Evolutionary conservation across 2,113 vertebrate genomes (phyloP), one percentile per base, ranked within the genome.

Genomic region (Shinisaurus crocodilurus): DNA sequence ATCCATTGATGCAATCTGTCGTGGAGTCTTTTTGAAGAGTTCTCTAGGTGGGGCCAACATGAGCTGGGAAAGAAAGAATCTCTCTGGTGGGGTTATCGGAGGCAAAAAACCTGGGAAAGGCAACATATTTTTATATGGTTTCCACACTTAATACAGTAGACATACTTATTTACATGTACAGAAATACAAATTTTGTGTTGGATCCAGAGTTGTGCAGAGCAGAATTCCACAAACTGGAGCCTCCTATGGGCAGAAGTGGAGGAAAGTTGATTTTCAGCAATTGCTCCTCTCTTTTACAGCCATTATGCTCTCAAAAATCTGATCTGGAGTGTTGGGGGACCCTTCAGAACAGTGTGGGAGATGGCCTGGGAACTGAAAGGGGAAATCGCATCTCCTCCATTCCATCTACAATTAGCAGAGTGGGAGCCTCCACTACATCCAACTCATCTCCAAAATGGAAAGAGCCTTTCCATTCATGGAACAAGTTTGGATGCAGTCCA

Each of bases 1-100:
- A 0, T 99, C 99, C 99, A 99, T 99, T 18, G 98, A 96, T 3
- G 98, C 99, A 2, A 99, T 99, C 96, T 99, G 99, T 23, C 99
- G 96, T 27, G 99, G 99, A 0, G 99, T 99, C 96, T 99, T 99
- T 97, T 99, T 99, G 96, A 99, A 99, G 43, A 99, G 98, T 16
- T 99, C 99, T 85, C 98, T 97, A 40, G 99, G 99, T 3, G 99
- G 99, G 5, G 99, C 99, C 95, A 99, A 89, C 99, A 99, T 99
- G 89, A 99, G 97, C 83, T 99, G 99, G 29, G 99, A 99, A 80
- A 99, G 98, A 88, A 99, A 99, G 96, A 99, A 99, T 95, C 99
- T 99, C 96, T 99, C 99, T 5, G 98, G 98, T 88, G 98, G 98
- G 13, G 99, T 99, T 97, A 99, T 99, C 85, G 99, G 98, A 18